These are phyloP conservation scores for Dreissena polymorpha DNA, from an alignment of 1,140 invertebrate species.

Conservation along the genomic window DNA sequence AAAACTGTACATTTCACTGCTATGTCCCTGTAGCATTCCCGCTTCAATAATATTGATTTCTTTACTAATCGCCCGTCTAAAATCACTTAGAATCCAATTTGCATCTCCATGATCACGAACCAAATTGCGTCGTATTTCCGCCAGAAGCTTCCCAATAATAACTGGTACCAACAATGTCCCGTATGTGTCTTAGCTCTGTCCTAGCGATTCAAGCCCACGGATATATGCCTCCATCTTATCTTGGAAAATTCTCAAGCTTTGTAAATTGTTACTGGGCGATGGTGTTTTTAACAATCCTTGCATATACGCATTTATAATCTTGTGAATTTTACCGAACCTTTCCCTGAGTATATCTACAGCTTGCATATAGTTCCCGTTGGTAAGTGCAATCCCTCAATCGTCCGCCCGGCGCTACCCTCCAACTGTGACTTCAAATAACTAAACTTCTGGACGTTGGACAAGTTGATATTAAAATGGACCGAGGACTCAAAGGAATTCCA, in stretches of 20 bases:
- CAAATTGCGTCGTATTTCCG: conserved; percentile 6
- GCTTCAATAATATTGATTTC: conserved; percentile 5
- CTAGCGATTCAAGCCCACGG: conserved; percentile 18
- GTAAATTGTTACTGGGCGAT: background rate
- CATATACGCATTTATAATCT: conserved; percentile 51
- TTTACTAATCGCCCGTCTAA: background rate
- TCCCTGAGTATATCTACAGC: conserved; percentile 31
- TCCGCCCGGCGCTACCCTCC: conserved; percentile 10
- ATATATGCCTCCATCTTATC: conserved; percentile 28
- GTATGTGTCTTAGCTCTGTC: background rate
- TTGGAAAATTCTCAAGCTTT: conserved; percentile 38
- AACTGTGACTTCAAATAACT: conserved; percentile 45
- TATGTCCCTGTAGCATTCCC: conserved; percentile 6
- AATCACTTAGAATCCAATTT: conserved; percentile 6
- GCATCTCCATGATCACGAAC: conserved; percentile 2
- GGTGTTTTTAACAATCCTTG: conserved; percentile 45
- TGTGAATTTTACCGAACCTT: conserved; percentile 50
- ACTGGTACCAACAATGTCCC: conserved; percentile 3
- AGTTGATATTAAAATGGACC: conserved; percentile 33
- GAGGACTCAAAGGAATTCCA: conserved; percentile 46
- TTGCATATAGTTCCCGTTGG: conserved; percentile 32
- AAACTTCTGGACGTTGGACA: conserved; percentile 44
- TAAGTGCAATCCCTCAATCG: conserved; percentile 43
- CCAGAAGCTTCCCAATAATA: conserved; percentile 2
- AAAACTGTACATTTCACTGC: background rate